phyloP scores from a whole-genome alignment of 1,140 invertebrate genomes.

The Drosophila watanabei region DNA sequence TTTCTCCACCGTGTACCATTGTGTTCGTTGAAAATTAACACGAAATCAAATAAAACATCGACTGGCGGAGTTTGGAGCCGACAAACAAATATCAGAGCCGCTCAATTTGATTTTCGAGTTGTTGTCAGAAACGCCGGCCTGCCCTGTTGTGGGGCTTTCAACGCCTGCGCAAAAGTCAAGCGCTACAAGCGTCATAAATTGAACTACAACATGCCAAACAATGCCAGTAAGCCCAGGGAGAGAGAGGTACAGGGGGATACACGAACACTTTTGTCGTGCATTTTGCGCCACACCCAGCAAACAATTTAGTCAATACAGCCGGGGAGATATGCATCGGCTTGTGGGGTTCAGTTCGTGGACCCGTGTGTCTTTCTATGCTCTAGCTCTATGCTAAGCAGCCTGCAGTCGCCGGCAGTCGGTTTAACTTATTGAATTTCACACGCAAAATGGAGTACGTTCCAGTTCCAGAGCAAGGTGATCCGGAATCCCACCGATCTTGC shows the following conservation, averaged over 20 bases:
- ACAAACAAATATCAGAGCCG: slow-evolving; percentile 40
- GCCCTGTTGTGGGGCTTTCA: slow-evolving; percentile 72
- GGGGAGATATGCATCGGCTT: slow-evolving; percentile 66
- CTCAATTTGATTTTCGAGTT: slow-evolving; percentile 71
- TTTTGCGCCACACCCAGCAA: slow-evolving; percentile 72
- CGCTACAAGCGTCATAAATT: slow-evolving; percentile 76
- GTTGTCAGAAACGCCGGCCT: slow-evolving; percentile 36
- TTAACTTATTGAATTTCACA: slow-evolving; percentile 79
- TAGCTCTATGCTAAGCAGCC: slow-evolving; percentile 54
- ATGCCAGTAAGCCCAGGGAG: slow-evolving; percentile 27
- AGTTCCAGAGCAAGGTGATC: slow-evolving; percentile 63
- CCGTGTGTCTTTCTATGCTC: background rate
- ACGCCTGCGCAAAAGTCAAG: slow-evolving; percentile 82
- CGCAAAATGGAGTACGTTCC: slow-evolving; percentile 72
- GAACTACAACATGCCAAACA: slow-evolving; percentile 81
- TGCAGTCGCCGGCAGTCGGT: slow-evolving; percentile 41
- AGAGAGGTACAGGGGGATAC: slow-evolving; percentile 20
- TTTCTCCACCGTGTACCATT: slow-evolving; percentile 27
- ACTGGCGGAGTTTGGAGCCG: slow-evolving; percentile 19
- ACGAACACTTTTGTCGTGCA: slow-evolving; percentile 73
- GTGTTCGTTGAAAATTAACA: slow-evolving; percentile 77
- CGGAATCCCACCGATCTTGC: slow-evolving; percentile 52
- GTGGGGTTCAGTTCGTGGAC: slow-evolving; percentile 36
- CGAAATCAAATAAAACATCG: slow-evolving; percentile 69
- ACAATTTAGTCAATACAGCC: slow-evolving; percentile 76